These are phyloP conservation scores for Perdita meconis DNA, from an alignment of 2,888 invertebrate genomes.

Conservation along the genomic window DNA sequence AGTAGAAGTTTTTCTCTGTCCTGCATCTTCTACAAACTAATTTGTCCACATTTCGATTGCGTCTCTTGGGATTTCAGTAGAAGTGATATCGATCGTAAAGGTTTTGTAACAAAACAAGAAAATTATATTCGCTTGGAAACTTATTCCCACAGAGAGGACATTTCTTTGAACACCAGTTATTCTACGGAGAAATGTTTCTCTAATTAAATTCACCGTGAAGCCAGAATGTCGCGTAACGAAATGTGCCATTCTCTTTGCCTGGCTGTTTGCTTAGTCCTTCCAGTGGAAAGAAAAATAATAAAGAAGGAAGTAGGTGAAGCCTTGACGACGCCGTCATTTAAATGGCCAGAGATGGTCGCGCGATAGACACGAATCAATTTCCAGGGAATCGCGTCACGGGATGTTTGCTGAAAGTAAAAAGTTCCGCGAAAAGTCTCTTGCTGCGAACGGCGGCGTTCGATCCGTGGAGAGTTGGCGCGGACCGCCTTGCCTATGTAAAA, in stretches of 20 bases:
- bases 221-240: no score
- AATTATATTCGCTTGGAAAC: no score
- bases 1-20: no score
- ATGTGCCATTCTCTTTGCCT: not conserved
- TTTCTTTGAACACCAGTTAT: no score
- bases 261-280: not conserved
- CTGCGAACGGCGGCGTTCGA: slow-evolving; percentile 29
- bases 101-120: no score
- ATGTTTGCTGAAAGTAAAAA: slow-evolving; percentile 40
- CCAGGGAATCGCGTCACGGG: slow-evolving; percentile 10
- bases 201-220: no score
- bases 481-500: slow-evolving; percentile 54
- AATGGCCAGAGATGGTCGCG: slow-evolving; percentile 29
- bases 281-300: not conserved
- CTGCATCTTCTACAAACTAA: no score
- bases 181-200: no score
- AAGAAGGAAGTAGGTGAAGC: not conserved
- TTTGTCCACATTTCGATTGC: no score
- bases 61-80: no score
- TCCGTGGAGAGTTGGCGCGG: slow-evolving; percentile 27
- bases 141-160: no score
- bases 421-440: slow-evolving; percentile 16
- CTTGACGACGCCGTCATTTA: slow-evolving; percentile 2
- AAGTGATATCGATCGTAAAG: no score
- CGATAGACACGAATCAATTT: slow-evolving; percentile 49